Conservation (phyloP, 2,797 vertebrate genomes). For the Aplochiton taeniatus region DNA sequence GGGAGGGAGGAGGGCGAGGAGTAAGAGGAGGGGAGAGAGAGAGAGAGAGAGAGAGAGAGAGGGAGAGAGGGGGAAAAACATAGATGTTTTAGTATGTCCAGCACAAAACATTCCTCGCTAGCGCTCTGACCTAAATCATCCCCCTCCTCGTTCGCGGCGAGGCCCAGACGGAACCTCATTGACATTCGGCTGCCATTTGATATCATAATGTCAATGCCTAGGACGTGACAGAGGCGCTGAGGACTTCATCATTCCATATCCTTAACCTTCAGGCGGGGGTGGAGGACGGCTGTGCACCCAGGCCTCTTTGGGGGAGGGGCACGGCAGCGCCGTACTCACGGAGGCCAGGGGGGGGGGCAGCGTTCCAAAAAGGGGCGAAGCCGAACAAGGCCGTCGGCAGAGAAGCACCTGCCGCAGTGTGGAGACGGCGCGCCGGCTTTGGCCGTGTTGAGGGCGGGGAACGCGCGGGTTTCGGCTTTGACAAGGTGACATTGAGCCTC, state of each 20-base stretch:
- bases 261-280: too few species aligned
- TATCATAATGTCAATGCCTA: slow-evolving; percentile 30
- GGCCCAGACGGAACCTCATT: neutral
- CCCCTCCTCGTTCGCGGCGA: neutral
- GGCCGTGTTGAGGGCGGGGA: slow-evolving; percentile 21
- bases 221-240: too few species aligned
- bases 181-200: slow-evolving; percentile 29
- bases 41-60: neutral
- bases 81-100: neutral
- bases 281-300: too few species aligned
- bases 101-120: neutral
- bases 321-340: slow-evolving; percentile 8
- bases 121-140: neutral
- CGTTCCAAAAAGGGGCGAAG: too few species aligned
- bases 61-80: slow-evolving; percentile 16
- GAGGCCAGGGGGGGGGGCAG: slow-evolving; percentile 11
- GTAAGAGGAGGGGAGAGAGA: neutral
- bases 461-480: slow-evolving; percentile 25
- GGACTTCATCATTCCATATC: too few species aligned
- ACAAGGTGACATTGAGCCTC: slow-evolving; percentile 58
- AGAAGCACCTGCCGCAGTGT: neutral
- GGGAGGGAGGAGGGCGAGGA: neutral
- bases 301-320: too few species aligned
- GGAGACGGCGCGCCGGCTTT: slow-evolving; percentile 15
- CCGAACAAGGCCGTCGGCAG: too few species aligned